Conservation (phyloP, 2,113 vertebrate species). For the Petrocephalus microphthalmus region DNA sequence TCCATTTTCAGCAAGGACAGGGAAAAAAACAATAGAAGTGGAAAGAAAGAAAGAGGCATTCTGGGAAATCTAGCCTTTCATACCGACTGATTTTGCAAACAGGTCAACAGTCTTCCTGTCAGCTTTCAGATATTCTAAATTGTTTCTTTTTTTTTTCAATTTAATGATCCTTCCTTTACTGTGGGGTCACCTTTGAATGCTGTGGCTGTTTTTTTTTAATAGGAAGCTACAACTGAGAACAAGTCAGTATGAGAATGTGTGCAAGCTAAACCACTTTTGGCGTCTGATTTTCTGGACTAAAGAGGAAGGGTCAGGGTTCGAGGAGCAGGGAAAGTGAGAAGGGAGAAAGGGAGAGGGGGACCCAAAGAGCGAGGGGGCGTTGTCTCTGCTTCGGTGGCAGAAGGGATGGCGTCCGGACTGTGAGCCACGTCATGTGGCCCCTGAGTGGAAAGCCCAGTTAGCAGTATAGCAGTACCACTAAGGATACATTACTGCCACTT, state of each 20-base stretch:
- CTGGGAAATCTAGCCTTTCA: background rate
- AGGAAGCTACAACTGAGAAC: background rate
- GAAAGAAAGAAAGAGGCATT: background rate
- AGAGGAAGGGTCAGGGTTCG: background rate
- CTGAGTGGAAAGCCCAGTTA: background rate
- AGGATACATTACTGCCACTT: background rate
- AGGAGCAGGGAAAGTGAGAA: no score
- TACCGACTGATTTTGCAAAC: background rate
- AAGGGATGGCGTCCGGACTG: no score
- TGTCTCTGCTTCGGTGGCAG: background rate
- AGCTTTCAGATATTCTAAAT: background rate
- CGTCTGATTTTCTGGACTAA: background rate
- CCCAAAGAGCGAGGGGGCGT: background rate
- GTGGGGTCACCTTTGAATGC: background rate
- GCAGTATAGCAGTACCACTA: background rate
- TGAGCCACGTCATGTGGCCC: background rate
- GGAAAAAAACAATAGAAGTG: background rate
- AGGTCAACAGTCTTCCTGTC: background rate
- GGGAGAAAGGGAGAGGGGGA: background rate
- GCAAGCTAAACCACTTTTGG: background rate
- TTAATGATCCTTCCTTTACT: background rate
- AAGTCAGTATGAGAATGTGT: background rate
- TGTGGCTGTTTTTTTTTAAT: background rate
- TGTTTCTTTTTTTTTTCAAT: background rate
- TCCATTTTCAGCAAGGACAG: slow-evolving; percentile 17